Evolutionary conservation across 2,888 invertebrate species (phyloP), one percentile per base, ranked within the genome.

Genomic region (Hirtodrosophila alboralis): DNA sequence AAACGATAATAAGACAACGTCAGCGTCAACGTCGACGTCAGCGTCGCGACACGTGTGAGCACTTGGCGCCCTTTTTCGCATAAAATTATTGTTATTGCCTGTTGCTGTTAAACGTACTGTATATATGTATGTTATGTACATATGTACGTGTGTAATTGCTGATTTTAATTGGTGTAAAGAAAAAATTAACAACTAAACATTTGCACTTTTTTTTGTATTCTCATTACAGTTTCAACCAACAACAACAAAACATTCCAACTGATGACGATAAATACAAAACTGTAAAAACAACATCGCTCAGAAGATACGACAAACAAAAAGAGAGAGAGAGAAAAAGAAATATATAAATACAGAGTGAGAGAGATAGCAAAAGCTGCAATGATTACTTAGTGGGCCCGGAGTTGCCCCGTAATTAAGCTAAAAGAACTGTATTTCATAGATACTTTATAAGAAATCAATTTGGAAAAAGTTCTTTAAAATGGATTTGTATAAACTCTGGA

Each of bases 31-130:
- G 57, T 30, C 31, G 48, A 28, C 51, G 60, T 43, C 43, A 18
- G 18, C 18, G 18, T 18, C 2, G 47, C 70, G 74, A 69, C 84
- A 83, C 86, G 84, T 85, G 86, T 84, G 62, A 53, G 68, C 63
- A 70, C 73, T 85, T 85, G 86, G 81, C 81, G 86, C 81, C 84
- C 80, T 85, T 85, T 79, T 79, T 71, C 71, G 68, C 74, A 76
- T 84, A 65, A 61, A 67, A 83, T 83, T 73, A 80, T 63, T 57
- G 33, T 52, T 60, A 44, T 41, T 52, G 28, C 33, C 27, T 43
- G 43, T 63, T 34, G 53, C 43, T 49, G 9, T 28, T 21, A 38
- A 6, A 40, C 12, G 5, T 28, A 44, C 41, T 18, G 1, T 18
- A 27, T 23, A 33, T 14, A 41, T n/a, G 9, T 16, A 44, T 12